A percentile compares a stretch with the other conserved stretches of the same genome.
Evolutionary conservation across 1,140 invertebrate species (phyloP).

Genomic region (Centruroides vittatus): DNA sequence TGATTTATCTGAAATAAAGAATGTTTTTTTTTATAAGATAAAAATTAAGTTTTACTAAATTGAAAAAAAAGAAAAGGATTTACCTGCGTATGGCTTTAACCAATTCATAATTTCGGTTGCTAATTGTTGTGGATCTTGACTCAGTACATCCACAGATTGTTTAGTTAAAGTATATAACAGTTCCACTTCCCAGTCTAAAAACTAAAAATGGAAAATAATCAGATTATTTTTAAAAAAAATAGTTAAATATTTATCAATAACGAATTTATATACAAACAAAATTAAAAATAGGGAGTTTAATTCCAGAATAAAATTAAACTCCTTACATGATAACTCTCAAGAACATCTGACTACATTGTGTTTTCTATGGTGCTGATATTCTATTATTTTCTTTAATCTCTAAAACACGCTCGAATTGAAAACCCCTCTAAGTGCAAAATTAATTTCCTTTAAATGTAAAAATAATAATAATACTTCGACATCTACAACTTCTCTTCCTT

Average conservation of each 20-base stretch:
- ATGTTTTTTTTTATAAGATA: background rate
- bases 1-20: background rate
- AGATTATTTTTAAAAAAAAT: background rate
- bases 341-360: no score
- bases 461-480: no score
- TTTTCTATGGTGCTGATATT: no score
- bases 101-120: conserved; percentile 48
- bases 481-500: background rate
- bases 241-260: conserved; percentile 1
- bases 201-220: conserved; percentile 1
- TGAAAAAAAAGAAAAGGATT: background rate
- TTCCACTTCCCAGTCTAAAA: conserved; percentile 61
- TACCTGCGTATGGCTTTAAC: conserved; percentile 24
- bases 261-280: background rate
- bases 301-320: no score
- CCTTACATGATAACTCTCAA: no score
- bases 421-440: no score
- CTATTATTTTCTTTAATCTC: no score
- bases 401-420: no score
- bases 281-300: background rate
- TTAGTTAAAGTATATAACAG: conserved; percentile 64
- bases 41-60: background rate
- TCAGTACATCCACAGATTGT: conserved; percentile 62
- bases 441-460: no score
- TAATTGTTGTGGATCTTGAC: conserved; percentile 62